phyloP scores from a whole-genome alignment of 2,888 invertebrate genomes.

The Empis livida region DNA sequence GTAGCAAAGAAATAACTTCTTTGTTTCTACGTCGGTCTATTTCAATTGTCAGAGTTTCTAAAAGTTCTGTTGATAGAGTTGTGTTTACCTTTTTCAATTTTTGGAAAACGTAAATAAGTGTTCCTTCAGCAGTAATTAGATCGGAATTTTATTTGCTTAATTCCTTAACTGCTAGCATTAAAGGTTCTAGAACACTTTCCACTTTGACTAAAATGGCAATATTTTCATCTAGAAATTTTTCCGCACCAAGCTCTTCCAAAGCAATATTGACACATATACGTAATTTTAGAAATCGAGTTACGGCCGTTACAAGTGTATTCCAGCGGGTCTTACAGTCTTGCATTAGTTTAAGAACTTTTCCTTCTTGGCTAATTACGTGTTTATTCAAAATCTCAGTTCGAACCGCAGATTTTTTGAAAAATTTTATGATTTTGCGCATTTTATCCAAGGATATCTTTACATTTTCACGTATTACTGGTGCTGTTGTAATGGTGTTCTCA shows the following conservation, averaged over 20 bases:
- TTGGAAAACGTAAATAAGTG: not conserved
- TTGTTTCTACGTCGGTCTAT: not conserved
- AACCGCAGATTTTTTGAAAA: not conserved
- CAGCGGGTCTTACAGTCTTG: not conserved
- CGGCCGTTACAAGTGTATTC: not conserved
- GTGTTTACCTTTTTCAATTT: not conserved
- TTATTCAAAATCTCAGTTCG: not conserved
- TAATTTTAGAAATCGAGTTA: conserved; percentile 1
- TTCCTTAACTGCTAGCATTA: not conserved
- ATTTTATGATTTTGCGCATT: not conserved
- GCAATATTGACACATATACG: not conserved
- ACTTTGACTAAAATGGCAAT: not conserved
- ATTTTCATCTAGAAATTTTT: not conserved
- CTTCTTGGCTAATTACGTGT: not conserved
- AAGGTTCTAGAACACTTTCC: not conserved
- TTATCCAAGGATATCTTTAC: not conserved
- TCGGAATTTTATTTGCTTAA: conserved; percentile 1
- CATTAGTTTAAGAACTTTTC: not conserved
- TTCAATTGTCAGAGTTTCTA: not conserved
- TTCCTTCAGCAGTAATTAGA: not conserved
- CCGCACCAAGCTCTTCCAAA: not conserved
- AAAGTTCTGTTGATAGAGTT: not conserved
- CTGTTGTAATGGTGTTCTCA: no score
- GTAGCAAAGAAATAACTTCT: not conserved
- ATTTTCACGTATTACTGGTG: no score